Evolutionary conservation across 1,140 invertebrate genomes (phyloP).

Genomic region (Pemphigus obesinymphae): DNA sequence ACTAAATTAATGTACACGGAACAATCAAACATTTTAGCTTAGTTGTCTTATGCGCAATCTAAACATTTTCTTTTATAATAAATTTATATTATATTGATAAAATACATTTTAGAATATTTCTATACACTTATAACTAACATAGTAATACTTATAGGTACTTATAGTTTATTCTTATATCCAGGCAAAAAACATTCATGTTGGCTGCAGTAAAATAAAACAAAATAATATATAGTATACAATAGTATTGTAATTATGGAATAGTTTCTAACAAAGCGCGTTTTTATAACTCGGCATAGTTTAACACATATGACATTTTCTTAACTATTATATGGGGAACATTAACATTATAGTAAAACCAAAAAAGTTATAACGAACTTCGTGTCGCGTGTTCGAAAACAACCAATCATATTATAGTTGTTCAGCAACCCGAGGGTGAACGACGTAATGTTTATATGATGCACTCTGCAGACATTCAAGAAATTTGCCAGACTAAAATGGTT

Average conservation of each 20-base stretch:
- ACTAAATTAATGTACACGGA: no score
- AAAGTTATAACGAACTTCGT: neutral
- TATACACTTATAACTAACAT: no score
- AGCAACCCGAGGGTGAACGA: neutral
- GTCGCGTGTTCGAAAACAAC: neutral
- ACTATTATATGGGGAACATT: neutral
- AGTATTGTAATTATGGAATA: neutral
- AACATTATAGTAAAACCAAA: neutral
- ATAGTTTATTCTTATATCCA: no score
- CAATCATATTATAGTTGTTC: neutral
- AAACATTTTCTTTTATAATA: no score
- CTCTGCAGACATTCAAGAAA: no score
- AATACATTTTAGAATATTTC: no score
- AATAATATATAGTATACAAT: no score
- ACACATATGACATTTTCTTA: neutral
- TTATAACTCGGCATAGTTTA: neutral
- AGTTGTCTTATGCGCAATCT: no score
- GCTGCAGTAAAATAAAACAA: neutral
- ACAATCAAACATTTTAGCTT: no score
- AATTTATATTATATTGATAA: no score
- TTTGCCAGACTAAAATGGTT: no score
- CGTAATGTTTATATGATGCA: neutral
- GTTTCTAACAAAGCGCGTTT: neutral
- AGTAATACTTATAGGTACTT: no score
- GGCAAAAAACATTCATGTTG: neutral